Conservation (phyloP, 2,888 invertebrate species). For the Ormyrus pomaceus region DNA sequence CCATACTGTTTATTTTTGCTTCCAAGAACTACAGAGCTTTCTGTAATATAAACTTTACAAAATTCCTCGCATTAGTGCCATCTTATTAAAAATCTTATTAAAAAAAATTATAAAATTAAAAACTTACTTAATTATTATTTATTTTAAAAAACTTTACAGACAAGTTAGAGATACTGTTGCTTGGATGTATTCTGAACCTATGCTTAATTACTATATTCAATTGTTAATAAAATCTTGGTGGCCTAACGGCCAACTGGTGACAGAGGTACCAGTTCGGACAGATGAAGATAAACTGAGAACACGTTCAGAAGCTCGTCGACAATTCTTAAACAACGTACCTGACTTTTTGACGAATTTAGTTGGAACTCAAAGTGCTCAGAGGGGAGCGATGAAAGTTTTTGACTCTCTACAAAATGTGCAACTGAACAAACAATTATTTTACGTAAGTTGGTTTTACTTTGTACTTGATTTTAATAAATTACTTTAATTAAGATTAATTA, state of each 20-base stretch:
- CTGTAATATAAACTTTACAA: too few species aligned
- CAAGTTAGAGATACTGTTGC: slow-evolving; percentile 92
- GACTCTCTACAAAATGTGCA: slow-evolving; percentile 89
- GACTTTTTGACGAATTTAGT: slow-evolving; percentile 90
- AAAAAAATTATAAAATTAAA: slow-evolving; percentile 1
- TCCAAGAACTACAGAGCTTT: too few species aligned
- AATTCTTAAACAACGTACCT: slow-evolving; percentile 84
- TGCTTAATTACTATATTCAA: slow-evolving; percentile 92
- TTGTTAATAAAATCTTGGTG: slow-evolving; percentile 91
- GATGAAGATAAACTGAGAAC: slow-evolving; percentile 83
- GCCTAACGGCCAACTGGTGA: slow-evolving; percentile 88
- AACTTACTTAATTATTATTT: neutral
- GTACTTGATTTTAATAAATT: slow-evolving; percentile 2
- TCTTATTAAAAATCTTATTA: neutral
- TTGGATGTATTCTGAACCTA: slow-evolving; percentile 92
- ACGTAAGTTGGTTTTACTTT: slow-evolving; percentile 80
- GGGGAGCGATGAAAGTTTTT: slow-evolving; percentile 91
- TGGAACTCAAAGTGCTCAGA: slow-evolving; percentile 89
- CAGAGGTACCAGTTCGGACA: slow-evolving; percentile 77
- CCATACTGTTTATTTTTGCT: too few species aligned
- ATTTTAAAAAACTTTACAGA: slow-evolving; percentile 73
- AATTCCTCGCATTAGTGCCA: too few species aligned
- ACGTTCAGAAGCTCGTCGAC: slow-evolving; percentile 82
- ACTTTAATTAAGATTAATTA: slow-evolving; percentile 11
- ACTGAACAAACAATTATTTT: slow-evolving; percentile 93